Base-by-base conservation (phyloP, 2,888 invertebrate species). In the Liopterus haemorrhoidalis region DNA sequence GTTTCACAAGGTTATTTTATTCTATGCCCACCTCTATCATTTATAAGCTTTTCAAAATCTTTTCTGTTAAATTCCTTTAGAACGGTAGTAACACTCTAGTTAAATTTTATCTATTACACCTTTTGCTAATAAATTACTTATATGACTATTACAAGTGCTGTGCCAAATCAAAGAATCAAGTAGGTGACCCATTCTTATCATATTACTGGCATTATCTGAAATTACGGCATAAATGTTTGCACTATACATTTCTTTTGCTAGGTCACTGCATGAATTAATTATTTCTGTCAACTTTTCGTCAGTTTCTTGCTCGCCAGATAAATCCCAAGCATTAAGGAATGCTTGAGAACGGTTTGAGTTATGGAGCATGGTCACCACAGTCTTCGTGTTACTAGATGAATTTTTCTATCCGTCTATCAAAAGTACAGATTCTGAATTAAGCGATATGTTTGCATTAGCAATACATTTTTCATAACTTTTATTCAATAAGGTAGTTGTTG, bases 171-270 rank as follows among this genome's bases (percentile, higher is more conserved):
- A 2, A 15, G 20, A 51, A 24, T 21, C 22, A 5, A 48, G 37
- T 6, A 42, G 15, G 15, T 42, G 49, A 6, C 55, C 50, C 54
- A 57, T 57, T 18, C 40, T 38, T 8, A 55, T 46, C 54, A 57
- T 57, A 27, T 48, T 41, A 24, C 50, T 46, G 2, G 54, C 57
- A 50, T 55, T 57, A 32, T 55, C 58, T 3, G 54, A 51, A 28
- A 56, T 48, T 27, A 57, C 49, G 6, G 55, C 54, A 49, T 54
- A 57, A 28, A 56, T 41, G 6, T 44, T 31, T 1, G 42, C 50
- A 11, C 41, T 41, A 21, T 49, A 50, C 11, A 39, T 36, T 8
- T 48, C 40, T 41, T 49, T 49, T 16, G 56, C 56, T 9, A 46
- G 9, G n/a, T 42, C 21, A 5, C 40, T 33, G 12, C 50, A 44